Conservation (phyloP, 2,888 invertebrate species). For the Abrostola tripartita region DNA sequence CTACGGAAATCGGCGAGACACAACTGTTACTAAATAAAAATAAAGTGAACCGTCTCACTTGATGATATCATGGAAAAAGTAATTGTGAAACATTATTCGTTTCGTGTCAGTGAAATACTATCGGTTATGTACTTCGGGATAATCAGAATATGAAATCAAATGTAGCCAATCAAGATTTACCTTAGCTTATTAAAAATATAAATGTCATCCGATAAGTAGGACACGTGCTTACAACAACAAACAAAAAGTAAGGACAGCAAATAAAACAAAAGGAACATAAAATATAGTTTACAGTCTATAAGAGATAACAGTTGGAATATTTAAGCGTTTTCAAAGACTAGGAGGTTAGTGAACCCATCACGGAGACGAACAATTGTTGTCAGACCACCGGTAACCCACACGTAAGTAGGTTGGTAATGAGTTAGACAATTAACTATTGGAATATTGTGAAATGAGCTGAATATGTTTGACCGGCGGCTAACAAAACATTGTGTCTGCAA, state of each 20-base stretch:
- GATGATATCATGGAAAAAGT: slow-evolving; percentile 40
- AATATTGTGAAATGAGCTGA: slow-evolving; percentile 44
- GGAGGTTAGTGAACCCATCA: slow-evolving; percentile 66
- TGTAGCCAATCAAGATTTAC: background rate
- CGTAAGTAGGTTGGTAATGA: slow-evolving; percentile 62
- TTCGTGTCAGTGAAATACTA: slow-evolving; percentile 11
- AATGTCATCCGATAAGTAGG: background rate
- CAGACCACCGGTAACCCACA: slow-evolving; percentile 53
- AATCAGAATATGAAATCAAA: background rate
- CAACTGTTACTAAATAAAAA: slow-evolving; percentile 43
- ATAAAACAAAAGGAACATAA: slow-evolving; percentile 22
- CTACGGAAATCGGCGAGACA: slow-evolving; percentile 41
- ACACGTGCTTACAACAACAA: slow-evolving; percentile 3
- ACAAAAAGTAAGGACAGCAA: slow-evolving; percentile 1
- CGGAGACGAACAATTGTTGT: slow-evolving; percentile 62
- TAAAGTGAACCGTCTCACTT: slow-evolving; percentile 35
- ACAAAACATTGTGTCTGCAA: slow-evolving; percentile 21
- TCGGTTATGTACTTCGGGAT: background rate
- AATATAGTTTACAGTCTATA: slow-evolving; percentile 19
- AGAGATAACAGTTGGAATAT: slow-evolving; percentile 43
- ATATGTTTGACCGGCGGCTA: slow-evolving; percentile 26
- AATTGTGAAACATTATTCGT: slow-evolving; percentile 29
- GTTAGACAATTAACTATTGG: slow-evolving; percentile 60
- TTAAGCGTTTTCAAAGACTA: slow-evolving; percentile 57
- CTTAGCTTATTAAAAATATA: background rate